Evolutionary conservation across 2,797 vertebrate species (phyloP), one percentile per base, ranked within the genome.

Genomic region (Trichosurus vulpecula): DNA sequence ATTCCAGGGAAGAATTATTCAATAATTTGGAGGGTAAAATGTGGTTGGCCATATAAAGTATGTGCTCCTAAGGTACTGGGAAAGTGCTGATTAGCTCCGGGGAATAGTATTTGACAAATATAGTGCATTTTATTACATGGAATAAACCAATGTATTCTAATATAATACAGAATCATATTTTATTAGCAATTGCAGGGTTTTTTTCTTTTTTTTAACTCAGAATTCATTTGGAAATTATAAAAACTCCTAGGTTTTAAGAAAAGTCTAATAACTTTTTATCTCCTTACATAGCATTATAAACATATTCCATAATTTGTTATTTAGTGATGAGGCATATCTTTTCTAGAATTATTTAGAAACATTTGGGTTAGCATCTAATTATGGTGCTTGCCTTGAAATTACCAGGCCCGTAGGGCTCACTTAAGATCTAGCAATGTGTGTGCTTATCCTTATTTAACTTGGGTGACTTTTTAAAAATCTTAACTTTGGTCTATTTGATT

Each of bases 81-180:
- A 41, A 66, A 41, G 74, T 81, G 2, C 6, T 81, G 9, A 47
- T 47, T 81, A 81, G 6, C 9, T 47, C n/a, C 47, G 13, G 74
- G 22, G n/a, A 74, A 41, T 22, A 74, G n/a, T 22, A 74, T 47
- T 81, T 47, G 74, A 47, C 41, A 81, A 81, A 81, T 2, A 81
- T 25, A 47, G 41, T 81, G 27, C 54, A 57, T 54, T 57, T 95
- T 81, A 74, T 87, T 92, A 92, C 91, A 51, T 94, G 91, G 1
- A 92, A 41, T 52, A 96, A 47, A 90, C 16, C 0, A 94, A 74
- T 94, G 81, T 95, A 94, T 92, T 97, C 93, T 94, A 94, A 94
- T 53, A 90, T 91, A 92, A 53, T 29, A 94, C 22, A 96, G 52
- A 2, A 61, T 91, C 47, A 53, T 92, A 94, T 90, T 95, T 96